A percentile compares a stretch with the other conserved stretches of the same genome.
These are phyloP conservation scores for Phaenicophaeus curvirostris DNA, from an alignment of 2,797 vertebrate species.

Conservation along the genomic window DNA sequence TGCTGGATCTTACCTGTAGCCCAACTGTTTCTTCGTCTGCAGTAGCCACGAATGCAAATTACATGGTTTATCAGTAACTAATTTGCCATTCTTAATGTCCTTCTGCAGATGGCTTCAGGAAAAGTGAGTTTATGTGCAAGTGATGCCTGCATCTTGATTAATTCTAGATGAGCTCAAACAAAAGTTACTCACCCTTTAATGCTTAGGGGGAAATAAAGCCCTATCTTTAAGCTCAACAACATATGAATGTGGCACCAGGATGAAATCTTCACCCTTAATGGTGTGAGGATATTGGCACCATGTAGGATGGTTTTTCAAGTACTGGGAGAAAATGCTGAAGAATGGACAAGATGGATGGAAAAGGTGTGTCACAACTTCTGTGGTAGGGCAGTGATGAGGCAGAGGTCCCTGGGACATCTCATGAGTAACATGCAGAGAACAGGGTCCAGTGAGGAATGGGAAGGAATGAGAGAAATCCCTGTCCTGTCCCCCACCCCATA, in stretches of 20 bases:
- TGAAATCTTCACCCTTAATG: background rate
- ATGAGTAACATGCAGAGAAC: background rate
- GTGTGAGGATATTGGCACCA: background rate
- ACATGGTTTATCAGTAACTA: background rate
- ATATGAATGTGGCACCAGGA: background rate
- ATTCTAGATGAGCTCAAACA: constrained; percentile 10
- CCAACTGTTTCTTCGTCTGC: background rate
- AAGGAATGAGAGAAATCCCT: background rate
- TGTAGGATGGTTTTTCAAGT: background rate
- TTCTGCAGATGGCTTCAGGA: constrained; percentile 20
- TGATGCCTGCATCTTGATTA: background rate
- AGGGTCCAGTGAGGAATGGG: background rate
- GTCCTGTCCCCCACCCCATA: fast-evolving
- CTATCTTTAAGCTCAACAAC: background rate
- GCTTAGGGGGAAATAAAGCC: background rate
- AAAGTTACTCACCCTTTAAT: background rate
- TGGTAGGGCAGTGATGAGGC: fast-evolving
- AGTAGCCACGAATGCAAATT: background rate
- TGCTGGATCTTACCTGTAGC: background rate
- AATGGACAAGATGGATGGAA: background rate
- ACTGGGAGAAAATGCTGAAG: background rate
- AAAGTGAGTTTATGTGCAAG: background rate
- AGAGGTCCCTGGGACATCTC: background rate
- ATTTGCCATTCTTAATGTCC: constrained; percentile 21
- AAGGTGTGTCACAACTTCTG: background rate